Evolutionary conservation across 2,797 vertebrate genomes (phyloP), one percentile per base, ranked within the genome.

Genomic region (Anguilla obscura): DNA sequence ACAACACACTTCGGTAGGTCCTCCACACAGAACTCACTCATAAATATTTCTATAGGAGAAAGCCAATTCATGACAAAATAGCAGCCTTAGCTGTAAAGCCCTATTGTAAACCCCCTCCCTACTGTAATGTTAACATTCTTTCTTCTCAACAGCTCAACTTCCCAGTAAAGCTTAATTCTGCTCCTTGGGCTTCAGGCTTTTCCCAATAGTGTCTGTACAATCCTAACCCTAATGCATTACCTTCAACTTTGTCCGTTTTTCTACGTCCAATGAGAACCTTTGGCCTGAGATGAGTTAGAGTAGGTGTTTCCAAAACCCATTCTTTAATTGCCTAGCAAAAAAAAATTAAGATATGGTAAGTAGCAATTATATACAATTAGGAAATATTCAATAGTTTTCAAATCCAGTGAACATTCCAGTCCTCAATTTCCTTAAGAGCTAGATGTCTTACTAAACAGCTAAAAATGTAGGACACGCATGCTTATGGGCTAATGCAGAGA

Each of bases 201-300:
- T 82, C 45, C 21, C 9, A 45, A 18, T 14, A 82, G n/a, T 82
- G 40, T 82, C 6, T n/a, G 45, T 14, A 33, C n/a, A 7, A 56
- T 16, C 5, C 1, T 2, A 50, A 45, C 3, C 60, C 14, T 21
- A 27, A 85, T 12, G 16, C 18, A 60, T 86, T 86, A 86, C 85
- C 85, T 63, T 36, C 56, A 63, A 69, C 60, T 14, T 69, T 86
- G 1, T 69, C 85, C 24, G 85, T 86, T 69, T 69, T 86, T 69
- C 85, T 86, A 45, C 85, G 85, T 48, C 85, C 85, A 45, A 86
- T 86, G 30, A 86, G 85, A 69, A 86, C 85, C 21, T 14, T 36
- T 21, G 85, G 85, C n/a, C 56, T 71, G 21, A 86, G 85, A 63
- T 86, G 85, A 45, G 85, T 60, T n/a, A 86, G 60, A 48, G 33